Conservation (phyloP, 2,888 invertebrate species). For the Amblyjoppa proteus region DNA sequence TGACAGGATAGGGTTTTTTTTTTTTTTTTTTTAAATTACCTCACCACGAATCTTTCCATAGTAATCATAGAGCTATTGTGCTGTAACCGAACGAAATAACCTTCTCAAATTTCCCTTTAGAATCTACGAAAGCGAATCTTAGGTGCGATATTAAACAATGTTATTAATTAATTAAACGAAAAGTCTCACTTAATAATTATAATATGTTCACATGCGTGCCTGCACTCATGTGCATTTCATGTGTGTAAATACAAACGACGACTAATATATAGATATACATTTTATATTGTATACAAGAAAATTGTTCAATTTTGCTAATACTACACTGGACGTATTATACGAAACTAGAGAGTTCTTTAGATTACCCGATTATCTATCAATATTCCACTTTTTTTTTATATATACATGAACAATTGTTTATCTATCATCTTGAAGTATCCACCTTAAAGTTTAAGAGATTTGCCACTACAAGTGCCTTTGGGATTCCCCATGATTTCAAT, state of each 20-base stretch:
- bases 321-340: slow-evolving; percentile 13
- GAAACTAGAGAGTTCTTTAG: not conserved
- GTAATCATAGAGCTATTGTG: not conserved
- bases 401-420: slow-evolving; percentile 31
- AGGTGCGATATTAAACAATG: slow-evolving; percentile 30
- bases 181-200: slow-evolving; percentile 10
- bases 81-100: slow-evolving; percentile 15
- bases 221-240: not conserved
- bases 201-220: not conserved
- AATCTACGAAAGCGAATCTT: slow-evolving; percentile 12
- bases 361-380: slow-evolving; percentile 9
- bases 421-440: slow-evolving; percentile 7
- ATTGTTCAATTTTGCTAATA: slow-evolving; percentile 20
- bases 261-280: slow-evolving; percentile 36
- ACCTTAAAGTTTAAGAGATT: slow-evolving; percentile 24
- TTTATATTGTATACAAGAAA: slow-evolving; percentile 48
- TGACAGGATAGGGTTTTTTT: not conserved
- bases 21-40: not conserved
- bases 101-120: slow-evolving; percentile 31
- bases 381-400: slow-evolving; percentile 20
- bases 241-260: slow-evolving; percentile 30
- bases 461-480: slow-evolving; percentile 56
- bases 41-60: not conserved
- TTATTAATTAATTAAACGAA: slow-evolving; percentile 40
- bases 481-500: slow-evolving; percentile 5